Percentiles rank a stretch among this genome's conserved stretches.
phyloP scores from a whole-genome alignment of 2,113 vertebrate genomes.

The Thymallus thymallus region DNA sequence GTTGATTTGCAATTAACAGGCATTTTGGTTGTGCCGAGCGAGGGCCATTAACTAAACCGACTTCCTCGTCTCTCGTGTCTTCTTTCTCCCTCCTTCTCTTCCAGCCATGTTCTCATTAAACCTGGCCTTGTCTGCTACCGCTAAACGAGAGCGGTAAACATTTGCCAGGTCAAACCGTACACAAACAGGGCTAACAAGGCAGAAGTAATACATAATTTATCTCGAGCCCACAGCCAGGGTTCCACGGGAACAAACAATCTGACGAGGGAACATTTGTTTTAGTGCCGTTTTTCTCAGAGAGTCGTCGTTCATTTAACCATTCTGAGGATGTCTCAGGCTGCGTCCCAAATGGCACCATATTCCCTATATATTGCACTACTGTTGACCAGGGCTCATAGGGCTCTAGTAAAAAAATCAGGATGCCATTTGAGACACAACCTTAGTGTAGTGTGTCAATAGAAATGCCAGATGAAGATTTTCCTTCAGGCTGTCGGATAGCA shows the following conservation, averaged over 20 bases:
- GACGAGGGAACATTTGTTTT: background rate
- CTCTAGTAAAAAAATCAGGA: no score
- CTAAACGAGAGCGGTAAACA: background rate
- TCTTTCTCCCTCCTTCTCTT: background rate
- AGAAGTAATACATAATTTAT: constrained; percentile 14
- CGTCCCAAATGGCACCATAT: no score
- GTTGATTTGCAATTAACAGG: background rate
- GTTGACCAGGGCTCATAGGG: no score
- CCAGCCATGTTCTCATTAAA: constrained; percentile 1
- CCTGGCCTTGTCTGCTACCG: background rate
- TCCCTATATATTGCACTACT: no score
- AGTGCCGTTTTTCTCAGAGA: background rate
- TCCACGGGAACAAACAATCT: background rate
- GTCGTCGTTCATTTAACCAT: background rate
- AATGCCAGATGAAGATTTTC: no score
- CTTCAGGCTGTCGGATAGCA: no score
- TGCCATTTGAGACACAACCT: no score
- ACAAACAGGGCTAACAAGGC: no score
- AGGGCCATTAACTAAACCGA: background rate
- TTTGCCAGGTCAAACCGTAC: background rate
- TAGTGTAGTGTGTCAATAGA: no score
- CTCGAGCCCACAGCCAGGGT: constrained; percentile 1
- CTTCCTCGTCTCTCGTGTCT: background rate
- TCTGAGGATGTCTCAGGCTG: no score
- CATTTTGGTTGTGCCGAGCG: background rate